Evolutionary conservation across 2,888 invertebrate genomes (phyloP).

Genomic region (Phymatocera aterrima): DNA sequence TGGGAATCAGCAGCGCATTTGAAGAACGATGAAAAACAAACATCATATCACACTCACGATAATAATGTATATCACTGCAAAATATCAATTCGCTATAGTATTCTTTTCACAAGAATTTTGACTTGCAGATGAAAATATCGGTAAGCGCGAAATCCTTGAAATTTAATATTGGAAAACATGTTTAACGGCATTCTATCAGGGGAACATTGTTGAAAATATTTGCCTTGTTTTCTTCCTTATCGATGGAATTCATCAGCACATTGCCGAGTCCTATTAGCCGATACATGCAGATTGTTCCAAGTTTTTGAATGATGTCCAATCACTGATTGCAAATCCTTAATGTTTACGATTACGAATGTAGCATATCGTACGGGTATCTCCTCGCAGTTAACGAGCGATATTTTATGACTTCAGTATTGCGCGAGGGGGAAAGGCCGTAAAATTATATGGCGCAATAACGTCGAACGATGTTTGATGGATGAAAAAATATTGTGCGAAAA

Average conservation of each 20-base stretch:
- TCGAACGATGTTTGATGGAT: background rate
- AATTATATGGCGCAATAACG: constrained; percentile 25
- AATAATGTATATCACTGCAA: background rate
- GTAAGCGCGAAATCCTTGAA: background rate
- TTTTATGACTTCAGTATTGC: background rate
- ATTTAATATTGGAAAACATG: background rate
- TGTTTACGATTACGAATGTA: background rate
- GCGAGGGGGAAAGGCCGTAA: background rate
- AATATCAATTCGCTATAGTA: background rate
- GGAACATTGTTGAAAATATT: background rate
- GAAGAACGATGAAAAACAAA: background rate
- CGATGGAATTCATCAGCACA: background rate
- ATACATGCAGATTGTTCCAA: background rate
- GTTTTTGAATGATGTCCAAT: background rate
- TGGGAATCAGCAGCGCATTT: background rate
- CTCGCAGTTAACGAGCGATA: background rate
- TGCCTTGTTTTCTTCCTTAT: background rate
- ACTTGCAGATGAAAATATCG: background rate
- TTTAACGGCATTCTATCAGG: background rate
- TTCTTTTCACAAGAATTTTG: background rate
- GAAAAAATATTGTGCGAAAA: background rate
- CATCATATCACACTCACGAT: background rate
- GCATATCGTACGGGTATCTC: background rate
- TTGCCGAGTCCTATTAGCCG: too few relatives aligned
- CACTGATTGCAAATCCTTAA: background rate